These are phyloP conservation scores for Lithophane semibrunnea DNA, from an alignment of 2,888 invertebrate species.

Conservation along the genomic window DNA sequence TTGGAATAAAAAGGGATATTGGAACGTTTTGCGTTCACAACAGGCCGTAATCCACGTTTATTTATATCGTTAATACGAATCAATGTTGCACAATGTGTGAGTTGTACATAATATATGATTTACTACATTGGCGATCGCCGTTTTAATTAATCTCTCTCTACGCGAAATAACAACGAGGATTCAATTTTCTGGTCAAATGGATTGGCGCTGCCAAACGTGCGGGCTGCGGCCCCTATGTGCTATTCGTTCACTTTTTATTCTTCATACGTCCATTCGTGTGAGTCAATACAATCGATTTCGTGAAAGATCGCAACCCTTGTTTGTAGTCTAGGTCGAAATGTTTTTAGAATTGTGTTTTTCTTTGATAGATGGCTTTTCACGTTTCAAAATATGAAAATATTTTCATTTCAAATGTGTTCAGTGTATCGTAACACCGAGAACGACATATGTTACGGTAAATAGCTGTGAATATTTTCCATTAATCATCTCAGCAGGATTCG, in stretches of 20 bases:
- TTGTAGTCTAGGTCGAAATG: constrained; percentile 10
- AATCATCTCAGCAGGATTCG: constrained; percentile 54
- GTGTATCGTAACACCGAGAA: constrained; percentile 14
- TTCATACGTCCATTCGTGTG: constrained; percentile 52
- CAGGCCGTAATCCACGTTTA: constrained; percentile 27
- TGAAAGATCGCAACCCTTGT: constrained; percentile 46
- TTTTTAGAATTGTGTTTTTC: constrained; percentile 39
- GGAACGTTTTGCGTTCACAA: constrained; percentile 22
- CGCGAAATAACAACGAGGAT: constrained; percentile 79
- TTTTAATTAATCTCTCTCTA: constrained; percentile 80
- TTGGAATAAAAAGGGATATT: constrained; percentile 26
- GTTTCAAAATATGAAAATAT: constrained; percentile 5
- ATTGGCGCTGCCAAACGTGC: constrained; percentile 73
- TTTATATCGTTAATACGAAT: constrained; percentile 45
- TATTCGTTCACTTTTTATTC: constrained; percentile 55
- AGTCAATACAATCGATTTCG: constrained; percentile 54
- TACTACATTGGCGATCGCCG: constrained; percentile 68
- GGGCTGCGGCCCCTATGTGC: constrained; percentile 63
- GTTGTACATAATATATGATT: constrained; percentile 55
- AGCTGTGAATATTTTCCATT: constrained; percentile 54
- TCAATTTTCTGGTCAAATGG: constrained; percentile 85
- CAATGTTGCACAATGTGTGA: constrained; percentile 33
- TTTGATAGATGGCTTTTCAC: constrained; percentile 24
- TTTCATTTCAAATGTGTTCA: constrained; percentile 11
- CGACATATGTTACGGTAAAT: constrained; percentile 28